These are phyloP conservation scores for Pycnonotus jocosus DNA, from an alignment of 2,113 vertebrate genomes.

Conservation along the genomic window DNA sequence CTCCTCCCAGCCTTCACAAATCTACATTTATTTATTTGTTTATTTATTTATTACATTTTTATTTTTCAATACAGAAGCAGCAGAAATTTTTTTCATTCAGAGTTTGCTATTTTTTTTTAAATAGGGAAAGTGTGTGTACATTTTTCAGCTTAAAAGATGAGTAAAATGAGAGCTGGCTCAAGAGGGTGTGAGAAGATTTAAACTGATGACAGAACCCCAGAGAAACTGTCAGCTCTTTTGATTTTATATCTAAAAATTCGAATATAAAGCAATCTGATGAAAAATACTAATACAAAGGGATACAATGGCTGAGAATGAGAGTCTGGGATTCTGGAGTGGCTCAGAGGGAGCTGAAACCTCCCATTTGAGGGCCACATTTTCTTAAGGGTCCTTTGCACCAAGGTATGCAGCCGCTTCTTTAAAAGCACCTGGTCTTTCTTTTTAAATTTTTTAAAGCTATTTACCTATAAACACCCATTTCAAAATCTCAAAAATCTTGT, in stretches of 20 bases:
- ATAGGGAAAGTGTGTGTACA: background rate
- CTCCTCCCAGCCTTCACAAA: background rate
- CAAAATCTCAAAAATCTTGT: background rate
- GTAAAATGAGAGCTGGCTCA: background rate
- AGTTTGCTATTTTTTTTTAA: background rate
- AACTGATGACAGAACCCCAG: background rate
- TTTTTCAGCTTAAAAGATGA: background rate
- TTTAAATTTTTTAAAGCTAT: background rate
- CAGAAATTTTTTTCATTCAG: background rate
- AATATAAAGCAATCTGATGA: background rate
- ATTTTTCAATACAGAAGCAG: background rate
- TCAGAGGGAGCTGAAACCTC: background rate
- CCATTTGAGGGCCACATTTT: background rate
- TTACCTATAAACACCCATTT: background rate
- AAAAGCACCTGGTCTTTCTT: background rate
- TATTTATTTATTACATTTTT: background rate
- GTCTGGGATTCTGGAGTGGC: background rate
- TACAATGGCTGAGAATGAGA: background rate
- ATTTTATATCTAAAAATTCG: background rate
- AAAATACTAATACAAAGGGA: background rate
- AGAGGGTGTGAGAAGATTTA: background rate
- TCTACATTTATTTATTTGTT: rapidly evolving
- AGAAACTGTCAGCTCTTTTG: background rate
- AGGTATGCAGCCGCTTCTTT: rapidly evolving
- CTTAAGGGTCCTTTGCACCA: background rate